Evolutionary conservation across 2,113 vertebrate species (phyloP).

Genomic region (Synodontis membranacea): DNA sequence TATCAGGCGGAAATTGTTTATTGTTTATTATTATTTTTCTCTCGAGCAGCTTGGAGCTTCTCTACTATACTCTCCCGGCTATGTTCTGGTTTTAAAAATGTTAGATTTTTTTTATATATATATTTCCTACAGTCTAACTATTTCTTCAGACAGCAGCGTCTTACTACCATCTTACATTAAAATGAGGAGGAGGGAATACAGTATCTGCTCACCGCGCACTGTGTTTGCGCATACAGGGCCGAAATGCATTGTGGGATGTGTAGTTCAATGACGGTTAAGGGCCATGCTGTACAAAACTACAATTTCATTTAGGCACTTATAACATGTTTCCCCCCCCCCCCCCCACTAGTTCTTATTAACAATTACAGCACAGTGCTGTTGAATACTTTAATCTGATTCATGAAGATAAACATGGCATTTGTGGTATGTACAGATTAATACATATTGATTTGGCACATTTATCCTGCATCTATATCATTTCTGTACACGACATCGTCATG

Average conservation of each 20-base stretch:
- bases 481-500: too few species aligned
- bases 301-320: not conserved
- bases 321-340: too few species aligned
- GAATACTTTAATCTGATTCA: not conserved
- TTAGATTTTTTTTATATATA: slow-evolving; percentile 60
- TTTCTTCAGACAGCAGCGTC: slow-evolving; percentile 71
- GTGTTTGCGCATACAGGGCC: slow-evolving; percentile 64
- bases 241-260: slow-evolving; percentile 63
- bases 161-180: slow-evolving; percentile 83
- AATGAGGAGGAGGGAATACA: slow-evolving; percentile 75
- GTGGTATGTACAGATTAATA: too few species aligned
- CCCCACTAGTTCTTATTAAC: not conserved
- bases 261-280: slow-evolving; percentile 47
- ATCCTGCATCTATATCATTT: too few species aligned
- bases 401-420: too few species aligned
- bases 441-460: too few species aligned
- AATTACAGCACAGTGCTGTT: not conserved
- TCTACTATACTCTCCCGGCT: slow-evolving; percentile 56
- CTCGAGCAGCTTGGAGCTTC: slow-evolving; percentile 66
- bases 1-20: slow-evolving; percentile 70
- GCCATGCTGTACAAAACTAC: not conserved
- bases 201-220: slow-evolving; percentile 63
- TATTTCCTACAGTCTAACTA: slow-evolving; percentile 67
- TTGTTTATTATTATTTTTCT: too few species aligned
- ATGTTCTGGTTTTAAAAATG: slow-evolving; percentile 63